Percentiles rank a stretch among this genome's conserved stretches.
phyloP scores from a whole-genome alignment of 2,888 invertebrate genomes.

The Biston betularia region DNA sequence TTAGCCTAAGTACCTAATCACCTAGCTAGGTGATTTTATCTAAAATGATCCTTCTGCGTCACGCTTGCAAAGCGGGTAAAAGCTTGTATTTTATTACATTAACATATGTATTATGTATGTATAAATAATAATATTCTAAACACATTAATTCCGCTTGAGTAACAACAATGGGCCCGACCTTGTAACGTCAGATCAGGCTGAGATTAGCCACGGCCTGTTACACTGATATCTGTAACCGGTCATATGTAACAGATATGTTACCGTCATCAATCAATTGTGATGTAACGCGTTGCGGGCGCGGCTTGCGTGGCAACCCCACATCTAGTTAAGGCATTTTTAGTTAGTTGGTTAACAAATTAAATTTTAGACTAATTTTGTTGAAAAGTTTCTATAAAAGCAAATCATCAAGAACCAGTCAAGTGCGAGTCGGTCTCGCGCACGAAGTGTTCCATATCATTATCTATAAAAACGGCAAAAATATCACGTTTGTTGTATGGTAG shows the following conservation, averaged over 20 bases:
- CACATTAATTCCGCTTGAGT: conserved; percentile 15
- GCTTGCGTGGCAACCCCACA: neutral
- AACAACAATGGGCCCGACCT: conserved; percentile 18
- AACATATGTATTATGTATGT: neutral
- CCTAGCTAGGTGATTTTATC: no score
- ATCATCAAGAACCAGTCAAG: no score
- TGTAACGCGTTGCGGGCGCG: conserved; percentile 5
- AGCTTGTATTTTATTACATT: no score
- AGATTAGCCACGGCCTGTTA: conserved; percentile 24
- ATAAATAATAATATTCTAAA: conserved; percentile 1
- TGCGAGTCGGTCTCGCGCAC: no score
- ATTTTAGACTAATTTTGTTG: neutral
- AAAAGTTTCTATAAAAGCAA: no score
- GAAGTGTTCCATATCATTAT: no score
- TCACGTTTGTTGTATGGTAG: no score
- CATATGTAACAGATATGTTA: conserved; percentile 15
- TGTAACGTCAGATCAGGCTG: conserved; percentile 16
- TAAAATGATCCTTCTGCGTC: neutral
- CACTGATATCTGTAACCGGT: conserved; percentile 11
- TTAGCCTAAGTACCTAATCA: no score
- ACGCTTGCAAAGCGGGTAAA: neutral
- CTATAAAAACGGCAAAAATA: no score
- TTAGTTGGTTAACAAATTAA: neutral
- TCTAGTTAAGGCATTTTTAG: neutral
- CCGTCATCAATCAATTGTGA: conserved; percentile 24